These are phyloP conservation scores for Petroica traversi DNA, from an alignment of 2,113 vertebrate species.

Conservation along the genomic window DNA sequence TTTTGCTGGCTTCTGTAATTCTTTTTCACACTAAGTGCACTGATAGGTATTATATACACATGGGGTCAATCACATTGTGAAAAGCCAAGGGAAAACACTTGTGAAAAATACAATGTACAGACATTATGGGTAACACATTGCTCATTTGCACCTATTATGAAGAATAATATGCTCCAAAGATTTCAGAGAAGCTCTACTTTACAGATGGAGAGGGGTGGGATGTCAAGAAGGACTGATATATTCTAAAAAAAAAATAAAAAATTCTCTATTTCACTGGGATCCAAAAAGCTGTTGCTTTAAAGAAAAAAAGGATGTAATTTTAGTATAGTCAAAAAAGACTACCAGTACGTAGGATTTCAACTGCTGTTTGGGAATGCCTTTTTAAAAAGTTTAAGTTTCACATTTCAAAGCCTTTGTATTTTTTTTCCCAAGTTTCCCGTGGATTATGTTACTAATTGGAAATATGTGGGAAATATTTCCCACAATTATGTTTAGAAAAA, in stretches of 20 bases:
- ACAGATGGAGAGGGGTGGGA: background rate
- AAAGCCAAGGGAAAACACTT: background rate
- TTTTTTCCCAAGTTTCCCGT: background rate
- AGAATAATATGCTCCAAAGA: background rate
- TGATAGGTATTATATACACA: background rate
- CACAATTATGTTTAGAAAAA: conserved; percentile 53
- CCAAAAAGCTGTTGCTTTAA: background rate
- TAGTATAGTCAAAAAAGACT: background rate
- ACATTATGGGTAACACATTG: background rate
- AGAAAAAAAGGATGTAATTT: background rate
- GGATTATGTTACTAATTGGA: conserved; percentile 65
- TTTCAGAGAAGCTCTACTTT: background rate
- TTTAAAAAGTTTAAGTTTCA: conserved; percentile 46
- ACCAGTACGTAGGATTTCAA: background rate
- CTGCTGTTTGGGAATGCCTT: background rate
- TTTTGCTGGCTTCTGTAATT: background rate
- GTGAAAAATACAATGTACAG: background rate
- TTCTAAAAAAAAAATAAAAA: background rate
- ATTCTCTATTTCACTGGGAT: background rate
- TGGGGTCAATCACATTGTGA: background rate
- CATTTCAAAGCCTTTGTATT: conserved; percentile 58
- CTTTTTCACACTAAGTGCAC: background rate
- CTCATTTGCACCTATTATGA: conserved; percentile 1
- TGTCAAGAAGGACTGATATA: background rate
- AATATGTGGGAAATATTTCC: conserved; percentile 63